These are phyloP conservation scores for Cyprinodon tularosa DNA, from an alignment of 2,113 vertebrate species.

Conservation along the genomic window DNA sequence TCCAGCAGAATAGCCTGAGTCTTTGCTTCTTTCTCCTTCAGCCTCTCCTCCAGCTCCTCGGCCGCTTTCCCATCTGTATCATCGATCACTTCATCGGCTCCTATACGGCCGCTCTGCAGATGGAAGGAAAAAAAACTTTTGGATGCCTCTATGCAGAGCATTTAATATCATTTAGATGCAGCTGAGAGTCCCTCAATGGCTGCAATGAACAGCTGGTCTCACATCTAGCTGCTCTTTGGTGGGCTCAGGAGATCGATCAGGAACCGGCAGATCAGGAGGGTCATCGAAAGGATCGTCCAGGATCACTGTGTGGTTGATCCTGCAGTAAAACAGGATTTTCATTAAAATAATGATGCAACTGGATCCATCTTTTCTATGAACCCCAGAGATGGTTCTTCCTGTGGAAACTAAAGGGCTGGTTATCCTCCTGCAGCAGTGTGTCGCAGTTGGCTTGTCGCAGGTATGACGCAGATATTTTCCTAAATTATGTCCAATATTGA, in stretches of 20 bases:
- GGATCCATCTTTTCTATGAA: no score
- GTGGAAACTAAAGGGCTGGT: no score
- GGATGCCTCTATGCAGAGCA: not conserved
- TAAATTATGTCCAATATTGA: no score
- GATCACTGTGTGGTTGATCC: constrained; percentile 97
- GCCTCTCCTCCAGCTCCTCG: constrained; percentile 90
- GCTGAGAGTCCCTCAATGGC: not conserved
- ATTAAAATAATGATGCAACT: no score
- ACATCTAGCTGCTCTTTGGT: constrained; percentile 94
- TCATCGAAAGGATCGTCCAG: constrained; percentile 97
- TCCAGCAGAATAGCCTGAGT: constrained; percentile 95
- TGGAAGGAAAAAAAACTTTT: not conserved
- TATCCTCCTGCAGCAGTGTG: no score
- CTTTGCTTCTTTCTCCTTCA: constrained; percentile 96
- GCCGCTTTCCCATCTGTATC: constrained; percentile 85
- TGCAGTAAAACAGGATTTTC: constrained; percentile 45
- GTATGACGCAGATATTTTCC: no score
- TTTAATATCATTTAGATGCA: not conserved
- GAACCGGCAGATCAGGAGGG: constrained; percentile 86
- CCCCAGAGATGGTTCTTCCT: no score
- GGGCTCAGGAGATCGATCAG: constrained; percentile 93
- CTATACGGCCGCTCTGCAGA: constrained; percentile 93
- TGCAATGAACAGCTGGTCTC: constrained; percentile 67
- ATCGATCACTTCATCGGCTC: constrained; percentile 94
- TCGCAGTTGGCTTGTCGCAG: no score